These are phyloP conservation scores for Tetramorium bicarinatum DNA, from an alignment of 2,888 invertebrate species.

Conservation along the genomic window DNA sequence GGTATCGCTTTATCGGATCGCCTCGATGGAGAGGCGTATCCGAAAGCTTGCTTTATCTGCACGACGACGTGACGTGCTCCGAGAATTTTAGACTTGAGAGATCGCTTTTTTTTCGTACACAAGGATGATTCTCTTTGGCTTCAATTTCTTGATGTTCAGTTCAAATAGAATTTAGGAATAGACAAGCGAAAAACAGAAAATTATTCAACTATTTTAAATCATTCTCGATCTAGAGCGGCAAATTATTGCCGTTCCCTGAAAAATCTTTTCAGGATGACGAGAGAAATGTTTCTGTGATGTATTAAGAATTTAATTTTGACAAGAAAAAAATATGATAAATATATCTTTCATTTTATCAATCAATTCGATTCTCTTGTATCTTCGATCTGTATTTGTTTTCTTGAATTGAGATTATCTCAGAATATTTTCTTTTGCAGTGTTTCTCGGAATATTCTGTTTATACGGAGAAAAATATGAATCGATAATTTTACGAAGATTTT, in stretches of 20 bases:
- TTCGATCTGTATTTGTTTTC: background rate
- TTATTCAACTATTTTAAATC: background rate
- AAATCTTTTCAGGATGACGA: background rate
- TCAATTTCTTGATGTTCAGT: background rate
- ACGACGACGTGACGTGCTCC: background rate
- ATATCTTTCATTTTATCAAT: background rate
- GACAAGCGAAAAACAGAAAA: background rate
- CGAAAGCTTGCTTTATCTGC: background rate
- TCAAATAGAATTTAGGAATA: background rate
- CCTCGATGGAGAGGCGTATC: constrained; percentile 19
- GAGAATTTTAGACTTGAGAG: background rate
- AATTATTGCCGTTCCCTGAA: background rate
- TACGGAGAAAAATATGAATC: background rate
- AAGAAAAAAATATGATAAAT: background rate
- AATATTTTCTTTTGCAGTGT: background rate
- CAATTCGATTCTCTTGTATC: background rate
- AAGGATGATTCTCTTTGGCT: background rate
- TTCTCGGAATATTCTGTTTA: background rate
- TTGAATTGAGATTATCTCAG: background rate
- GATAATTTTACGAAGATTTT: constrained; percentile 11
- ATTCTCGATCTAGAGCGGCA: background rate
- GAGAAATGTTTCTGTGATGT: too few relatives aligned
- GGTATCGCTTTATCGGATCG: constrained; percentile 62
- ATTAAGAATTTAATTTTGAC: background rate
- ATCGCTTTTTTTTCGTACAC: background rate